phyloP scores from a whole-genome alignment of 2,888 invertebrate species.

The Prosapia bicincta region DNA sequence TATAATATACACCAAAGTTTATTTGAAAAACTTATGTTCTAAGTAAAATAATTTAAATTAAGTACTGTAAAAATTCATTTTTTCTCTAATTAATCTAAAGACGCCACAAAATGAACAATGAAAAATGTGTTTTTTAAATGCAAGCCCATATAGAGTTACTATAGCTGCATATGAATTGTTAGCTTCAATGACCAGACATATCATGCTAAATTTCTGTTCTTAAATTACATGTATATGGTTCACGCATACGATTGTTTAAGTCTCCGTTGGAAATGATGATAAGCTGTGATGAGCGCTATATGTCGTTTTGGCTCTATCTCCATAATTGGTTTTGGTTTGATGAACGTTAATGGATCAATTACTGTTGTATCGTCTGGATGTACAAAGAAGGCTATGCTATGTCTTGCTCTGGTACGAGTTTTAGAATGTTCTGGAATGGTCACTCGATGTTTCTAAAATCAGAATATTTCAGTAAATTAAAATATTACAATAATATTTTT shows the following conservation, averaged over 20 bases:
- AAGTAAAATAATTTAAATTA: too few relatives aligned
- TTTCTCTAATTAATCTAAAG: too few relatives aligned
- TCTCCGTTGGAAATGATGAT: conserved; percentile 22
- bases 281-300: conserved; percentile 19
- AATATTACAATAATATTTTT: too few relatives aligned
- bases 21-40: too few relatives aligned
- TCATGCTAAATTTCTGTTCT: neutral
- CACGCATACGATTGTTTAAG: conserved; percentile 27
- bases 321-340: conserved; percentile 44
- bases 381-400: conserved; percentile 73
- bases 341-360: conserved; percentile 48
- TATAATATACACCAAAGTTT: too few relatives aligned
- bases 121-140: too few relatives aligned
- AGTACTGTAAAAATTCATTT: too few relatives aligned
- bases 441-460: conserved; percentile 63
- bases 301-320: conserved; percentile 39
- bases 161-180: neutral
- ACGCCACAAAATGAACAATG: too few relatives aligned
- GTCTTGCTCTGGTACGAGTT: conserved; percentile 61
- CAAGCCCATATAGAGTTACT: too few relatives aligned
- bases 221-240: conserved; percentile 7
- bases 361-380: conserved; percentile 62
- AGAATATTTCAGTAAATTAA: too few relatives aligned
- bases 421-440: conserved; percentile 64
- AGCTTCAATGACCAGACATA: neutral